Evolutionary conservation across 2,797 vertebrate genomes (phyloP).

Genomic region (Sebastes steindachneri): DNA sequence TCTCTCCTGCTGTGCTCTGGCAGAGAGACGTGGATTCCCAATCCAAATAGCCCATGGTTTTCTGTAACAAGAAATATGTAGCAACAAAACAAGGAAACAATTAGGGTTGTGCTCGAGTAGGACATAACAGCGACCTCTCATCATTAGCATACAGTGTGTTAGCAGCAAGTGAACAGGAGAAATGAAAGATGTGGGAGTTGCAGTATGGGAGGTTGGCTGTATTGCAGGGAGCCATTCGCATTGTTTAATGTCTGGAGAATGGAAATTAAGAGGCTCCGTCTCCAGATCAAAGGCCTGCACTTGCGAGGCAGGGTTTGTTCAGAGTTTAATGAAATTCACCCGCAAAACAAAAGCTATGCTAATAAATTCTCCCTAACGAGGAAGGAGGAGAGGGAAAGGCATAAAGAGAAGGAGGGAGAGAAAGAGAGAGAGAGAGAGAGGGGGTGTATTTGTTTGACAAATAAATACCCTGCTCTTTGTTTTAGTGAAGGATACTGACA

Average conservation of each 20-base stretch:
- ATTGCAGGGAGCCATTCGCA: constrained; percentile 72
- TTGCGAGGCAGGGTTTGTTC: constrained; percentile 80
- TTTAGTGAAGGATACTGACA: constrained; percentile 68
- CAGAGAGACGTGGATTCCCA: constrained; percentile 36
- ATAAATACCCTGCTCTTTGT: constrained; percentile 76
- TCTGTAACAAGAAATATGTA: constrained; percentile 53
- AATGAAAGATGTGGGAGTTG: constrained; percentile 65
- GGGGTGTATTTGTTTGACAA: constrained; percentile 79
- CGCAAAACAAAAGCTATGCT: constrained; percentile 83
- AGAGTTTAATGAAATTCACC: constrained; percentile 87
- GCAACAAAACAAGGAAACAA: constrained; percentile 71
- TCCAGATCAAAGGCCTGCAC: constrained; percentile 82
- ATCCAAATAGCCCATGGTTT: constrained; percentile 62
- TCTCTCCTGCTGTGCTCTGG: constrained; percentile 51
- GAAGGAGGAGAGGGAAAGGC: constrained; percentile 61
- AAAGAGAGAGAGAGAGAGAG: constrained; percentile 36
- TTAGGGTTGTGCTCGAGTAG: constrained; percentile 48
- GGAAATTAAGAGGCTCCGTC: constrained; percentile 82
- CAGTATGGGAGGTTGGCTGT: constrained; percentile 70
- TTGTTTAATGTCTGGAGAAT: constrained; percentile 85
- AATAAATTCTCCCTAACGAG: constrained; percentile 82
- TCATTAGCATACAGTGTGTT: constrained; percentile 71
- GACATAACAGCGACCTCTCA: constrained; percentile 54
- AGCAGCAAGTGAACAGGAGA: constrained; percentile 50
- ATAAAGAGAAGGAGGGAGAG: constrained; percentile 35